Evolutionary conservation across 2,113 vertebrate genomes (phyloP), one percentile per base, ranked within the genome.

Genomic region (Pipa parva): DNA sequence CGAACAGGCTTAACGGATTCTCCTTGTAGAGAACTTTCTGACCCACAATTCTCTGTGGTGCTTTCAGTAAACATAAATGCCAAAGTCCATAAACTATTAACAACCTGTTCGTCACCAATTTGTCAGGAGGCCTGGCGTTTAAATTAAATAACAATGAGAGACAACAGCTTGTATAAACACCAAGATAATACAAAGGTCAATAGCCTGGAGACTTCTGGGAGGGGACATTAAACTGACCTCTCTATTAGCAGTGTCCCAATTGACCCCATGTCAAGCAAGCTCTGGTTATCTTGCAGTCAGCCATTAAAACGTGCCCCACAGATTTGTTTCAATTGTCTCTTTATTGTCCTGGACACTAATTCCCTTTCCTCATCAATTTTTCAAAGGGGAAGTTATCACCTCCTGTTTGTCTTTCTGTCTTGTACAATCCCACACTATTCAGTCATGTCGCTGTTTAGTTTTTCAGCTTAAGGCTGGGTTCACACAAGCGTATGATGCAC

Each of bases 91-190:
- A 59, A 48, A 50, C 45, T 33, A 59, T 59, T 68, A 51, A 46
- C n/a, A 57, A 36, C 26, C 56, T 49, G 51, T 72, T 57, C 0
- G 2, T 42, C 75, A 77, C 61, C 75, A 76, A 83, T 80, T 83
- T 80, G 80, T 82, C 76, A 74, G 63, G 74, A 18, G 71, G 74
- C n/a, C 61, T 68, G 63, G 61, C 72, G 66, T 72, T 77, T 77
- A 75, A 81, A 83, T 77, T 73, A 74, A 65, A 20, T 63, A 72
- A 75, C 0, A 77, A 77, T 77, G 72, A 46, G 74, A 21, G 54
- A 60, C 76, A 75, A 78, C 80, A 79, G 62, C 78, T 83, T 79
- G 78, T 15, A 51, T 75, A 81, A 80, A 80, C 78, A 78, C 0
- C 1, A 31, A n/a, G 29, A 72, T 50, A 75, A 72, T 52, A 60